A percentile compares a stretch with the other conserved stretches of the same genome.
These are phyloP conservation scores for Megaceryle maxima DNA, from an alignment of 2,113 vertebrate genomes.

Conservation along the genomic window DNA sequence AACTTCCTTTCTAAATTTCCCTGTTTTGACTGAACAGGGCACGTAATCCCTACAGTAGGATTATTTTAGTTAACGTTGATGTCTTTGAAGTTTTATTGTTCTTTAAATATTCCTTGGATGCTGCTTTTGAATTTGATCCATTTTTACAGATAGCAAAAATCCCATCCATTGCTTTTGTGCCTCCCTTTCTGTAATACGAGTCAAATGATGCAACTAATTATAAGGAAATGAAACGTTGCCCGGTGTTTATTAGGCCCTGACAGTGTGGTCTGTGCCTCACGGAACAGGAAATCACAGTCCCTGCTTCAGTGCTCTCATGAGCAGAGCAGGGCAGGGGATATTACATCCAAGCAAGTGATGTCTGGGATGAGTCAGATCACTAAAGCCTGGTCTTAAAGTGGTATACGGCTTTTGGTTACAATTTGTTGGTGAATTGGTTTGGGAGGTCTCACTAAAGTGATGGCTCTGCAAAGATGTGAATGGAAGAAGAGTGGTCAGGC, in stretches of 20 bases:
- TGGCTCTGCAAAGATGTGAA: background rate
- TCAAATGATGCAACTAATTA: constrained; percentile 41
- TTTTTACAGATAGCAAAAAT: background rate
- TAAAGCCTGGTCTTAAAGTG: background rate
- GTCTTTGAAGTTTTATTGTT: background rate
- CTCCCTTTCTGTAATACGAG: background rate
- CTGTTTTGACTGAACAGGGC: background rate
- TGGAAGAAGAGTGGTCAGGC: background rate
- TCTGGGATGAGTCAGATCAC: background rate
- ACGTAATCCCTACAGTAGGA: background rate
- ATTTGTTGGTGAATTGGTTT: background rate
- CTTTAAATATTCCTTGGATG: background rate
- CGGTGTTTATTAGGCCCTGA: background rate
- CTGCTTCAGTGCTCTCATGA: background rate
- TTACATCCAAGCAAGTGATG: background rate
- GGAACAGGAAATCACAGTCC: constrained; percentile 28
- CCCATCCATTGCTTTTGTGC: background rate
- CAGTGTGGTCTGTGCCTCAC: background rate
- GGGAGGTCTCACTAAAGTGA: background rate
- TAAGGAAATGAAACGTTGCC: background rate
- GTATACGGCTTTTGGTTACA: background rate
- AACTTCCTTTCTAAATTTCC: background rate
- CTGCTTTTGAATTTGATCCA: background rate
- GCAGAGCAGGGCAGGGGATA: background rate
- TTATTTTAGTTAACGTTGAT: background rate